Evolutionary conservation across 2,113 vertebrate species (phyloP).

Genomic region (Colistium nudipinnis): DNA sequence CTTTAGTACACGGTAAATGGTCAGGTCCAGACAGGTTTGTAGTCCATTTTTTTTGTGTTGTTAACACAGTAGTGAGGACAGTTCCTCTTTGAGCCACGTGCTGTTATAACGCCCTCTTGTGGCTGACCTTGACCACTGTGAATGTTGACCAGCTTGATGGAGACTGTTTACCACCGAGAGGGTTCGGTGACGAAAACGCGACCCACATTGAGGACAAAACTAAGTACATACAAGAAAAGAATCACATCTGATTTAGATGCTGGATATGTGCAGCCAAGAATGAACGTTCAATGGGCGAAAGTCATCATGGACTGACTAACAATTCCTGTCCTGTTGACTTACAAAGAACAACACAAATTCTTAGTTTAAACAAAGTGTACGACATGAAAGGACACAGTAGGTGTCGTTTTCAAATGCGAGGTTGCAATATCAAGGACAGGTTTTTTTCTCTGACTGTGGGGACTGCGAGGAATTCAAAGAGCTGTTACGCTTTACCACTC

Average conservation of each 20-base stretch:
- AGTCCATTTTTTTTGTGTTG: constrained; percentile 7
- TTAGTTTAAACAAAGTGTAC: neutral
- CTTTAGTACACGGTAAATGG: neutral
- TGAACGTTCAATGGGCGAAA: neutral
- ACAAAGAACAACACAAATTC: neutral
- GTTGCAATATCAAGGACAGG: neutral
- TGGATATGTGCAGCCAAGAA: neutral
- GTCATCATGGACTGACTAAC: neutral
- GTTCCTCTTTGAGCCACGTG: constrained; percentile 19
- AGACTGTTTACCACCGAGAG: neutral
- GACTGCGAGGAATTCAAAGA: constrained; percentile 26
- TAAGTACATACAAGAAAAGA: neutral
- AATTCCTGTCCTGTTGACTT: neutral
- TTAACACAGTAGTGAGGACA: constrained; percentile 16
- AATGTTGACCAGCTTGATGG: constrained; percentile 8
- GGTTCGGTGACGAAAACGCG: neutral
- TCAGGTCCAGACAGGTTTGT: neutral
- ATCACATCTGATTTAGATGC: neutral
- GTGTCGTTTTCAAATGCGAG: neutral
- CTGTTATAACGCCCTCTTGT: constrained; percentile 66
- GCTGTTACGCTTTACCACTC: constrained; percentile 6
- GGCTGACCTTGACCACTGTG: constrained; percentile 54
- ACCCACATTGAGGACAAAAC: neutral
- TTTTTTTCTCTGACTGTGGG: constrained; percentile 2
- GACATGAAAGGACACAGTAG: neutral